These are phyloP conservation scores for Clarias macrocephalus DNA, from an alignment of 2,113 vertebrate genomes.

Conservation along the genomic window DNA sequence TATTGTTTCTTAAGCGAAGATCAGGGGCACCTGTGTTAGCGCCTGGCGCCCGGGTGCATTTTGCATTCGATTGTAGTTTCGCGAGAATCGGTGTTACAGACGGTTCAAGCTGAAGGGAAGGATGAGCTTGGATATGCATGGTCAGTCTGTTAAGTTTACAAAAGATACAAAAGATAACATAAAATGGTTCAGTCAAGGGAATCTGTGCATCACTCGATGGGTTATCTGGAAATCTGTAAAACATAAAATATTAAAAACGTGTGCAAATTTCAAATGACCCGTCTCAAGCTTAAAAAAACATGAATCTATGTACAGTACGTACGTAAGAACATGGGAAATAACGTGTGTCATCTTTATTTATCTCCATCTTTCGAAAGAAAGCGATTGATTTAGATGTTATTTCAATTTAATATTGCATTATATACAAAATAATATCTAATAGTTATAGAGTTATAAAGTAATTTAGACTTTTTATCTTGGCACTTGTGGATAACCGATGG, in stretches of 20 bases:
- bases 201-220: not conserved
- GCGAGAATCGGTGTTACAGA: not conserved
- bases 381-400: not conserved
- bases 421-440: not conserved
- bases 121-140: not conserved
- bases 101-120: not conserved
- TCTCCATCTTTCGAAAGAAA: not conserved
- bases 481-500: too few species aligned
- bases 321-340: not conserved
- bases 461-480: not conserved
- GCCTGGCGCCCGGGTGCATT: not conserved
- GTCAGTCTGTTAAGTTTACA: not conserved
- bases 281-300: not conserved
- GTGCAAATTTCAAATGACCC: not conserved
- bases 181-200: not conserved
- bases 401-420: too few species aligned
- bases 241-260: not conserved
- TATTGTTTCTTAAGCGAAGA: conserved; percentile 54
- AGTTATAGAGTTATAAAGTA: not conserved
- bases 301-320: not conserved
- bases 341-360: not conserved
- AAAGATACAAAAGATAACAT: not conserved
- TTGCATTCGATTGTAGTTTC: conserved; percentile 19
- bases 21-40: conserved; percentile 36
- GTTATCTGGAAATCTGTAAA: not conserved